A percentile compares a stretch with the other conserved stretches of the same genome.
These are phyloP conservation scores for Trisateles emortualis DNA, from an alignment of 2,888 invertebrate genomes.

Conservation along the genomic window DNA sequence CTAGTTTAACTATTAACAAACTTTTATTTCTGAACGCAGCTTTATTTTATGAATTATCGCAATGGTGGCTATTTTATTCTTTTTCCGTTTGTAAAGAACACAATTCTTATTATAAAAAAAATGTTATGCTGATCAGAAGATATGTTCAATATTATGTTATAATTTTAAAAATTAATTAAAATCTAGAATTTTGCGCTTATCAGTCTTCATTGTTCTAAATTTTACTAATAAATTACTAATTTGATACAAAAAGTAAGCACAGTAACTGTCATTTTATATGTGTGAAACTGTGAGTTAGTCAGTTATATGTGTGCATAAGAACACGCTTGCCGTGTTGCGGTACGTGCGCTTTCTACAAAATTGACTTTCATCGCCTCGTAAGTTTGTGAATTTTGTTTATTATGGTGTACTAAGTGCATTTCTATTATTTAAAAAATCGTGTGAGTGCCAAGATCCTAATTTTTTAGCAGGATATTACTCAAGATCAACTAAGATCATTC, in stretches of 20 bases:
- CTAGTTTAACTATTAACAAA: too few species aligned
- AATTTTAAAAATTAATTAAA: too few species aligned
- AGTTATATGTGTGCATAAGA: constrained; percentile 79
- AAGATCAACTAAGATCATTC: constrained; percentile 73
- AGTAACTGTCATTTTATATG: constrained; percentile 47
- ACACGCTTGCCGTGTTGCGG: constrained; percentile 82
- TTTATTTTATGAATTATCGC: background rate
- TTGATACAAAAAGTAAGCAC: background rate
- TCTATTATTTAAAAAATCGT: constrained; percentile 33
- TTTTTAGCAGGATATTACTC: constrained; percentile 40
- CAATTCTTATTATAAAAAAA: background rate
- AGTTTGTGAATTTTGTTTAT: constrained; percentile 78
- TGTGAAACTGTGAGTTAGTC: constrained; percentile 57
- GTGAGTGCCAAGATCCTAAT: constrained; percentile 45
- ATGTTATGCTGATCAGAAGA: background rate
- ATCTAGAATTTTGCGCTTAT: too few species aligned
- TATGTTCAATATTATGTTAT: background rate
- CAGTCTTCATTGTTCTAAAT: too few species aligned
- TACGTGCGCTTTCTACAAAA: constrained; percentile 82
- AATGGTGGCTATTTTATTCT: background rate
- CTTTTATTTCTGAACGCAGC: background rate
- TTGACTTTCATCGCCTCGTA: constrained; percentile 86
- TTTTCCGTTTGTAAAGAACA: background rate
- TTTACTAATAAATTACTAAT: background rate
- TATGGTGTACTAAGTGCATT: constrained; percentile 70